Percentiles rank a stretch among this genome's conserved stretches.
Evolutionary conservation across 2,797 vertebrate species (phyloP).

Genomic region (Coregonus ussuriensis): DNA sequence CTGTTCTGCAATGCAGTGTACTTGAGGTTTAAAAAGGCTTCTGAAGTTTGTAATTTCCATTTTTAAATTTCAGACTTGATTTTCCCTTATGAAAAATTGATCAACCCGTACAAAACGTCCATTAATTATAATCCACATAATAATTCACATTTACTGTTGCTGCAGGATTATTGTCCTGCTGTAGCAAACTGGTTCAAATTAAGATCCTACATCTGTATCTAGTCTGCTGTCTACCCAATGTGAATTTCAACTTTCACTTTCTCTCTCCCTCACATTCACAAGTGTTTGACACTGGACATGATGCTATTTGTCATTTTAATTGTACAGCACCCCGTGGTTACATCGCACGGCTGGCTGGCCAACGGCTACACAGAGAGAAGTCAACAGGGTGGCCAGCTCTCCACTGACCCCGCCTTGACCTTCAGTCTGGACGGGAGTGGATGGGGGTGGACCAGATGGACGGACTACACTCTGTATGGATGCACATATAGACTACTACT

Average conservation of each 20-base stretch:
- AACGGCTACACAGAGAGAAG: conserved; percentile 8
- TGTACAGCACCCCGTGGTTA: conserved; percentile 16
- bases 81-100: too few relatives aligned
- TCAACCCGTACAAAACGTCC: too few relatives aligned
- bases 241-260: conserved; percentile 41
- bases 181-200: too few relatives aligned
- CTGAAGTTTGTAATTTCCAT: too few relatives aligned
- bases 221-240: conserved; percentile 1
- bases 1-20: too few relatives aligned
- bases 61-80: too few relatives aligned
- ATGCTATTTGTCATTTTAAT: not conserved
- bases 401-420: conserved; percentile 20
- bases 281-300: not conserved
- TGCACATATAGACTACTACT: not conserved
- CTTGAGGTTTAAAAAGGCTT: too few relatives aligned
- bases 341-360: conserved; percentile 30
- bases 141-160: too few relatives aligned
- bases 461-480: not conserved
- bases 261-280: conserved; percentile 1
- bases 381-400: not conserved
- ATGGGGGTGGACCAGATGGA: conserved; percentile 16
- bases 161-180: too few relatives aligned
- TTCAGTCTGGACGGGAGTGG: conserved; percentile 5
- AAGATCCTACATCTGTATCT: too few relatives aligned
- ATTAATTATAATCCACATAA: too few relatives aligned